Conservation (phyloP, 1,140 invertebrate species). For the Brachionus asplanchnoidis region DNA sequence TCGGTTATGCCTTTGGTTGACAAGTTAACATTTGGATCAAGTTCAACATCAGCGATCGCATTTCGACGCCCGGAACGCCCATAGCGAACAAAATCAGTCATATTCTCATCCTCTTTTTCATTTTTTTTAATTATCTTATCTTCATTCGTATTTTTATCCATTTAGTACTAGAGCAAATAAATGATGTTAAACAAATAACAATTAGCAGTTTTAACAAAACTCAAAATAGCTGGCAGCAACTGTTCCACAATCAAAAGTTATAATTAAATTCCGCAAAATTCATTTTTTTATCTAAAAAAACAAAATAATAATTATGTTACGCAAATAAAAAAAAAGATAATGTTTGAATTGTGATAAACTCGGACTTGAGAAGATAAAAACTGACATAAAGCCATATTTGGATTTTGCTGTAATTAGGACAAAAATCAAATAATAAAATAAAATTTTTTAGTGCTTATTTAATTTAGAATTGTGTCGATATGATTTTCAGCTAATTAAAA, state of each 20-base stretch:
- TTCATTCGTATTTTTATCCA: background rate
- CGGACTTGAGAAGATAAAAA: background rate
- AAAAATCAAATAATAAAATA: background rate
- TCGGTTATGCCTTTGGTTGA: background rate
- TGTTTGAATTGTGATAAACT: background rate
- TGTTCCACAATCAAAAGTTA: background rate
- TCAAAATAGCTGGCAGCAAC: background rate
- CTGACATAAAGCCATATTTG: background rate
- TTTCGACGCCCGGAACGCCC: background rate
- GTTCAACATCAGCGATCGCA: constrained; percentile 14
- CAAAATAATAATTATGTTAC: background rate
- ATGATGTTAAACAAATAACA: background rate
- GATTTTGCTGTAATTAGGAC: background rate
- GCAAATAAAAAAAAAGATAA: background rate
- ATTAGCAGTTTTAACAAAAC: background rate
- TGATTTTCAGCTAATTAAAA: background rate
- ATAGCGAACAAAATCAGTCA: constrained; percentile 4
- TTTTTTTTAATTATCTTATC: background rate
- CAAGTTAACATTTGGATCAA: background rate
- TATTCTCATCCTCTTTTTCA: background rate
- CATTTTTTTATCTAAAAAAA: background rate
- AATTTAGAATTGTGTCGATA: background rate
- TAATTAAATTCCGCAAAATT: background rate
- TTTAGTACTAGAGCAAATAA: background rate
- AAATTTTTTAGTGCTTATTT: background rate